Evolutionary conservation across 2,888 invertebrate species (phyloP).

Genomic region (Oxycera nigricornis): DNA sequence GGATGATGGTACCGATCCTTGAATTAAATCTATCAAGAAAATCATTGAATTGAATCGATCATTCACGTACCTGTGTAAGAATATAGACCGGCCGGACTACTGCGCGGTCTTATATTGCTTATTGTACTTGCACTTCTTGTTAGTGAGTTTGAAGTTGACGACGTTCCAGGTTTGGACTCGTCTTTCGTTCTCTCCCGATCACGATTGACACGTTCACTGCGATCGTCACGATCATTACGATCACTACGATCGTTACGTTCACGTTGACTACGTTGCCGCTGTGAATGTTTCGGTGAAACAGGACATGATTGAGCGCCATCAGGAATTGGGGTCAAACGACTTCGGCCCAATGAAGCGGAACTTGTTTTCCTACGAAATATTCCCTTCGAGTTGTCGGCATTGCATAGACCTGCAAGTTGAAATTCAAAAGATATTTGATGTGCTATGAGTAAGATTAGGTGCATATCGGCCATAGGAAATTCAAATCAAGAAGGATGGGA

Average conservation of each 20-base stretch:
- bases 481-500: no score
- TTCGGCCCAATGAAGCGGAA: constrained; percentile 55
- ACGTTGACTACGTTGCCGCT: constrained; percentile 53
- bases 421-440: no score
- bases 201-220: not conserved
- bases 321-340: constrained; percentile 49
- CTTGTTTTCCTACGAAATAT: constrained; percentile 61
- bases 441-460: no score
- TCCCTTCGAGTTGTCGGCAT: constrained; percentile 60
- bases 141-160: constrained; percentile 42
- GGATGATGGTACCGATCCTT: constrained; percentile 76
- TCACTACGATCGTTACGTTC: not conserved
- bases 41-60: not conserved
- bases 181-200: constrained; percentile 47
- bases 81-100: constrained; percentile 80
- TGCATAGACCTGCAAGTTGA: constrained; percentile 57
- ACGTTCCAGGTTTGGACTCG: constrained; percentile 42
- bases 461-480: no score
- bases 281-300: constrained; percentile 60
- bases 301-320: constrained; percentile 60
- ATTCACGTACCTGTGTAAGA: constrained; percentile 70
- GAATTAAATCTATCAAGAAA: not conserved
- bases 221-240: not conserved
- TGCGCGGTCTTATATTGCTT: constrained; percentile 70
- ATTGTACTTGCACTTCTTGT: constrained; percentile 55